phyloP scores from a whole-genome alignment of 2,888 invertebrate species.

The Calliscelio sp. region DNA sequence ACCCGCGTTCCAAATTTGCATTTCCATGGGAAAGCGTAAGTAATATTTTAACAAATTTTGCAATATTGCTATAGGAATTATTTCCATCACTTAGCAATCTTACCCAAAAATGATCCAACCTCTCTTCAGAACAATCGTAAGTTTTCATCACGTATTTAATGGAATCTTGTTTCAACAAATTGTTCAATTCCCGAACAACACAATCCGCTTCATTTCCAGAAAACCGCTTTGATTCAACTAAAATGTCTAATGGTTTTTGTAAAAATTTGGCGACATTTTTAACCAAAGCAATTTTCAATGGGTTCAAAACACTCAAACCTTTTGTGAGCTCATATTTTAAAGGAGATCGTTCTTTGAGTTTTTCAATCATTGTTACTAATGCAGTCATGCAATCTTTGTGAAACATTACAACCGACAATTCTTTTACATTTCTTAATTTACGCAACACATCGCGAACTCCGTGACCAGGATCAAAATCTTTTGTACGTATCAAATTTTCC shows the following conservation, averaged over 20 bases:
- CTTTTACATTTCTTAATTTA: constrained; percentile 6
- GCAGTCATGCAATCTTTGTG: constrained; percentile 21
- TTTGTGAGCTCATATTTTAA: constrained; percentile 17
- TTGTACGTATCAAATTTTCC: neutral
- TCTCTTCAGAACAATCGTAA: neutral
- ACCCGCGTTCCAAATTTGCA: constrained; percentile 65
- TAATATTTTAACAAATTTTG: too few species aligned
- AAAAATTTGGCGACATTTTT: neutral
- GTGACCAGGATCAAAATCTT: constrained; percentile 17
- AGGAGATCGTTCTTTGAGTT: constrained; percentile 12
- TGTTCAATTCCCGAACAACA: constrained; percentile 1
- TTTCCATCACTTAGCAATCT: constrained; percentile 3
- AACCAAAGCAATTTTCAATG: neutral
- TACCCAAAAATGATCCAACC: constrained; percentile 12
- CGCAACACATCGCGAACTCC: constrained; percentile 25
- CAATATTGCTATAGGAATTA: too few species aligned
- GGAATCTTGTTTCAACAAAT: neutral
- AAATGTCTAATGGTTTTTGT: neutral
- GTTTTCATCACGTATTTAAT: too few species aligned
- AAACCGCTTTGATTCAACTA: neutral
- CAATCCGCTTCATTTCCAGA: constrained; percentile 12
- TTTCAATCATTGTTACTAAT: constrained; percentile 17
- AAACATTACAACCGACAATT: neutral
- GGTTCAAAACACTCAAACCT: constrained; percentile 16
- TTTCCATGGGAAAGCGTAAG: too few species aligned